phyloP scores from a whole-genome alignment of 92 coral and sea anemone species.

The Umimayanthus kanabou region DNA sequence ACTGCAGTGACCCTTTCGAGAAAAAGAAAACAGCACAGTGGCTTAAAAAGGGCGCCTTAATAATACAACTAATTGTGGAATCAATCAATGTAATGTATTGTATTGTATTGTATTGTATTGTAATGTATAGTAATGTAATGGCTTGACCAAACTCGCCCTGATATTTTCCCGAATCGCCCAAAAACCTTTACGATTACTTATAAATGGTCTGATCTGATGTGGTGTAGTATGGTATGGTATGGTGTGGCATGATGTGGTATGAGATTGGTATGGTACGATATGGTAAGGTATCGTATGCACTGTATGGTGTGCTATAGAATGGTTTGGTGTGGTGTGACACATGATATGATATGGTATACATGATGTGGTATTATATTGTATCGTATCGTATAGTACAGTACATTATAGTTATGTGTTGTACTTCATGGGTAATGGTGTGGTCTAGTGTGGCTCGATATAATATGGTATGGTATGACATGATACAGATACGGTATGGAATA shows the following conservation, averaged over 20 bases:
- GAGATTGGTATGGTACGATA: neutral
- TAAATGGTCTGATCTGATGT: neutral
- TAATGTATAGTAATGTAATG: no score
- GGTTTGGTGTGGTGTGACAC: neutral
- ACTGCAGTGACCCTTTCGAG: conserved; percentile 71
- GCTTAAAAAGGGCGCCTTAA: neutral
- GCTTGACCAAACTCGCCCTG: no score
- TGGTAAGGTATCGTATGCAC: neutral
- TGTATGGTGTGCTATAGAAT: neutral
- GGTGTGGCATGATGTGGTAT: neutral
- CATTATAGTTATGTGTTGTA: no score
- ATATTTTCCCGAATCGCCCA: no score
- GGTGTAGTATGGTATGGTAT: neutral
- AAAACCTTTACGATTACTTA: no score
- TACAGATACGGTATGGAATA: no score
- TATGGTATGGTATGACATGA: no score
- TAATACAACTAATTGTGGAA: neutral
- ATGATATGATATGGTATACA: no score
- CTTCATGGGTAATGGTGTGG: no score
- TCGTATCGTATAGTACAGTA: no score
- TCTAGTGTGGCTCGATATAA: no score
- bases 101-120: neutral
- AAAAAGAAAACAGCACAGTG: neutral
- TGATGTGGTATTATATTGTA: no score
- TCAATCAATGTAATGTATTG: neutral